Conservation (phyloP, 2,113 vertebrate species). For the Ctenomys sociabilis region DNA sequence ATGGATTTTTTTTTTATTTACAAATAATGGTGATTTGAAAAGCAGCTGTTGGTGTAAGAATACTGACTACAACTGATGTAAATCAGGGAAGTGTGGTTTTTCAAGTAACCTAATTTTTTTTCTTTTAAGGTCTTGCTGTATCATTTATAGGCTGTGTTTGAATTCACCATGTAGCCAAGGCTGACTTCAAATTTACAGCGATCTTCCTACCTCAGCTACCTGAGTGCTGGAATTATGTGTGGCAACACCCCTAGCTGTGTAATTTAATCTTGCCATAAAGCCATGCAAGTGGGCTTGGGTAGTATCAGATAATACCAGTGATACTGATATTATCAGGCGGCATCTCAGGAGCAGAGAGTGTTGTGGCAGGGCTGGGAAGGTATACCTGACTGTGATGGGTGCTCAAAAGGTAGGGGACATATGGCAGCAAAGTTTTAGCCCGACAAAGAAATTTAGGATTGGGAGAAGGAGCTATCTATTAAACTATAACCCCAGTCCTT, state of each 20-base stretch:
- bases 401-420: neutral
- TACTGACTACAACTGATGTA: neutral
- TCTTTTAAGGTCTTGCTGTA: neutral
- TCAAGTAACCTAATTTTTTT: neutral
- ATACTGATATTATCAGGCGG: neutral
- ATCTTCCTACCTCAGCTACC: neutral
- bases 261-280: neutral
- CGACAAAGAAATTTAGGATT: neutral
- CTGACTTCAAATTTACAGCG: neutral
- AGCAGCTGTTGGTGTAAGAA: conserved; percentile 11
- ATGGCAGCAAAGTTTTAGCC: neutral
- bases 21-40: conserved; percentile 4
- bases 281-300: neutral
- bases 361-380: neutral
- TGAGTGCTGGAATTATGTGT: neutral
- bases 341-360: neutral
- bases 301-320: neutral
- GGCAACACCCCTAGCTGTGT: neutral
- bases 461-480: neutral
- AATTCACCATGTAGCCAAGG: neutral
- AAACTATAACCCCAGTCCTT: neutral
- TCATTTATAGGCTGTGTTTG: neutral
- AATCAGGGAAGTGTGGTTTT: neutral
- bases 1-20: neutral
- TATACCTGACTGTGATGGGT: neutral